Conservation (phyloP, 2,888 invertebrate species). For the Noctua pronuba region DNA sequence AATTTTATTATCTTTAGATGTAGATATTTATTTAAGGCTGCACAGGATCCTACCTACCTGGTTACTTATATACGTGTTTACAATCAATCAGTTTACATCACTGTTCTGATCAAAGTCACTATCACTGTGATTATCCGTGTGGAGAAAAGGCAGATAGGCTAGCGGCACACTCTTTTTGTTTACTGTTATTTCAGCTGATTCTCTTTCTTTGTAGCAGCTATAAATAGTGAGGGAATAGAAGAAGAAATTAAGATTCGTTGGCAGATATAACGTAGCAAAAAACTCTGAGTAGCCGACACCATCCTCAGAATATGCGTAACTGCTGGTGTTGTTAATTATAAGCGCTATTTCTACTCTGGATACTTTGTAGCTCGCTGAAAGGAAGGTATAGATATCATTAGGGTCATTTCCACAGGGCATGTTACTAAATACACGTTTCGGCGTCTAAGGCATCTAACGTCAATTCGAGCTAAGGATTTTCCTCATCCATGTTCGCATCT, state of each 20-base stretch:
- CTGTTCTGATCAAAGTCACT: not conserved
- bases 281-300: constrained; percentile 79
- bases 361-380: constrained; percentile 66
- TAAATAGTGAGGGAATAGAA: constrained; percentile 79
- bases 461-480: too few species aligned
- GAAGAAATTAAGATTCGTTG: constrained; percentile 73
- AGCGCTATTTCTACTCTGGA: constrained; percentile 81
- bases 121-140: not conserved
- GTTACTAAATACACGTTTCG: not conserved
- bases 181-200: not conserved
- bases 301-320: constrained; percentile 74
- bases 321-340: constrained; percentile 81
- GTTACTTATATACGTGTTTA: not conserved
- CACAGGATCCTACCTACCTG: not conserved
- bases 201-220: constrained; percentile 68
- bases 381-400: constrained; percentile 9
- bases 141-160: constrained; percentile 54
- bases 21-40: not conserved
- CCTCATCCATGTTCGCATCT: too few species aligned
- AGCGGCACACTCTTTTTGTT: fast-evolving
- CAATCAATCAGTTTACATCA: not conserved
- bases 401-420: not conserved
- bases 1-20: not conserved
- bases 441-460: too few species aligned
- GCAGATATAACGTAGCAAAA: constrained; percentile 77